A percentile compares a stretch with the other conserved stretches of the same genome.
Conservation (phyloP, 2,888 invertebrate genomes). For the Eugnorisma glareosa region DNA sequence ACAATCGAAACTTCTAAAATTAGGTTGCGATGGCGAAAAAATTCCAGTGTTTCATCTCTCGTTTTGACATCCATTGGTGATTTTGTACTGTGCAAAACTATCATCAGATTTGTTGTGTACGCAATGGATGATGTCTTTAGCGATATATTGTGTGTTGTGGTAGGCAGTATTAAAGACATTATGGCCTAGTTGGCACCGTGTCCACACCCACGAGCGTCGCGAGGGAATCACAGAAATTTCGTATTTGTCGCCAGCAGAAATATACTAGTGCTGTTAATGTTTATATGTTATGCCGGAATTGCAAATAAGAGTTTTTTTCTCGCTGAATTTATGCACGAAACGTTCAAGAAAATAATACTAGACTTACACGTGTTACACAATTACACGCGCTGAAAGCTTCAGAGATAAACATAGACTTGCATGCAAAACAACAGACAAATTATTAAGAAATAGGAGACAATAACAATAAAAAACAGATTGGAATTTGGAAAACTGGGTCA, state of each 20-base stretch:
- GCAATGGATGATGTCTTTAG: slow-evolving; percentile 69
- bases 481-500: slow-evolving; percentile 24
- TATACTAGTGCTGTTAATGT: slow-evolving; percentile 62
- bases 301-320: slow-evolving; percentile 46
- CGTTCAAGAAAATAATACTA: slow-evolving; percentile 6
- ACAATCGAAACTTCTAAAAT: slow-evolving; percentile 84
- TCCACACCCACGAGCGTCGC: slow-evolving; percentile 78
- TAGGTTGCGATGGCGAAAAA: slow-evolving; percentile 75
- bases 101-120: slow-evolving; percentile 3
- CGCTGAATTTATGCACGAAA: slow-evolving; percentile 32
- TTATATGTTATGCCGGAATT: slow-evolving; percentile 66
- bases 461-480: slow-evolving; percentile 15
- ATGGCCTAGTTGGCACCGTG: slow-evolving; percentile 87
- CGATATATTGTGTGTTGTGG: slow-evolving; percentile 64
- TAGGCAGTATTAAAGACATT: slow-evolving; percentile 79
- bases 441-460: slow-evolving; percentile 1
- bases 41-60: slow-evolving; percentile 61
- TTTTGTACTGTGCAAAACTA: slow-evolving; percentile 24
- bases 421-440: neutral
- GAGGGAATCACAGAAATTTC: slow-evolving; percentile 82
- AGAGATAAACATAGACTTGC: slow-evolving; percentile 1
- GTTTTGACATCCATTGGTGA: slow-evolving; percentile 66
- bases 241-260: slow-evolving; percentile 72
- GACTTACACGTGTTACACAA: neutral
- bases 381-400: neutral